Percentiles rank a stretch among this genome's conserved stretches.
These are phyloP conservation scores for Tauraco hartlaubi DNA, from an alignment of 2,797 vertebrate genomes.

Conservation along the genomic window DNA sequence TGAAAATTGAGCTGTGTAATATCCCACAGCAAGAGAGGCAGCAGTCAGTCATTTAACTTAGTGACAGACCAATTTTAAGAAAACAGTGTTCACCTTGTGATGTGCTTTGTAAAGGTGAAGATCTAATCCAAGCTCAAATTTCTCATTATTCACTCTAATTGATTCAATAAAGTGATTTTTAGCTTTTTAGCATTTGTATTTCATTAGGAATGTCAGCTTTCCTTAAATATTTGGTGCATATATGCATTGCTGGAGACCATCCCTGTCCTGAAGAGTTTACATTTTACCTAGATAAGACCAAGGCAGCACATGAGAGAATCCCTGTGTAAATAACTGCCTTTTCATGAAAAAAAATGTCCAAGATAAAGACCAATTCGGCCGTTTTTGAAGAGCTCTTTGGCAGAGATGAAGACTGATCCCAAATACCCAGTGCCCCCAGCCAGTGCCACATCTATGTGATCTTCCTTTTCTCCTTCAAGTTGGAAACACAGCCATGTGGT, in stretches of 20 bases:
- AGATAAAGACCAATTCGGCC: background rate
- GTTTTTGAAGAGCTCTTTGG: background rate
- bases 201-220: background rate
- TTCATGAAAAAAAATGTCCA: background rate
- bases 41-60: background rate
- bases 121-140: background rate
- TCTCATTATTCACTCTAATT: background rate
- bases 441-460: rapidly evolving
- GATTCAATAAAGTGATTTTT: background rate
- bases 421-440: background rate
- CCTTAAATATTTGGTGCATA: background rate
- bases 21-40: background rate
- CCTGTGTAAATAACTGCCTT: background rate
- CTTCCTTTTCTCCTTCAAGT: background rate
- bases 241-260: background rate
- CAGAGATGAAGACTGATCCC: background rate
- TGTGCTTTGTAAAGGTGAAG: background rate
- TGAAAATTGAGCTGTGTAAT: background rate
- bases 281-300: background rate
- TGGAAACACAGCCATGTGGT: background rate
- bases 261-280: background rate
- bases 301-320: background rate
- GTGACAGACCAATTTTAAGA: background rate
- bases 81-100: background rate
- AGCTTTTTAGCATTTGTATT: background rate